Base-by-base conservation (phyloP, 1,140 invertebrate genomes). In the Drosophila saltans region DNA sequence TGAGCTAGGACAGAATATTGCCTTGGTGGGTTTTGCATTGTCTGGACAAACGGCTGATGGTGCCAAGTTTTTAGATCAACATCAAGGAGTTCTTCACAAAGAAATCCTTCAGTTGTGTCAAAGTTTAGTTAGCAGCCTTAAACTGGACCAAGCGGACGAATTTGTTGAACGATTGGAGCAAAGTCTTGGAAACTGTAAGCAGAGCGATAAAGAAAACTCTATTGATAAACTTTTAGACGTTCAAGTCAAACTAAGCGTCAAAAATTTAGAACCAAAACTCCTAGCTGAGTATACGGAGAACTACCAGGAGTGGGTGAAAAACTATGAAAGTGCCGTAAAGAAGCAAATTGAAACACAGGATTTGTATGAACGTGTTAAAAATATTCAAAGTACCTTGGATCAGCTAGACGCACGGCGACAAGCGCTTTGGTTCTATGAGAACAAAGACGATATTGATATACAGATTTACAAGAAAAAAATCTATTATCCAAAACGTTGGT, bases 391-490 rank as follows among this genome's bases (percentile, higher is more conserved):
- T 40, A 94, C 95, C 21, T 94, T 96, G 79, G 92, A 94, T 57
- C 91, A 94, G 4, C 82, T 97, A 40, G 57, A 93, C 48, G 76
- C 93, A n/a, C 93, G 93, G 81, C 96, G 96, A 83, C 94, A 94
- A 78, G 93, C 95, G 66, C 92, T 97, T 36, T 97, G 96, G 93
- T 97, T 96, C 93, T 97, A 97, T 92, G 95, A 97, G 58, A 95
- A 96, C 80, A 94, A 96, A 88, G 95, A 96, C 56, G 84, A 95
- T 79, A 94, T 97, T 66, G 96, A 97, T 85, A 91, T 97, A 10
- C 76, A 94, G 91, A 96, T 96, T 79, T 95, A 95, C 78, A 94
- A 93, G 64, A 95, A 93, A 85, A 89, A 94, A 92, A 75, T 80
- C 1, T 92, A 89, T 57, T 93, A 94, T 92, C 83, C 76, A 45